Base-by-base conservation (phyloP, 2,888 invertebrate genomes). In the Macrosiphum euphorbiae region DNA sequence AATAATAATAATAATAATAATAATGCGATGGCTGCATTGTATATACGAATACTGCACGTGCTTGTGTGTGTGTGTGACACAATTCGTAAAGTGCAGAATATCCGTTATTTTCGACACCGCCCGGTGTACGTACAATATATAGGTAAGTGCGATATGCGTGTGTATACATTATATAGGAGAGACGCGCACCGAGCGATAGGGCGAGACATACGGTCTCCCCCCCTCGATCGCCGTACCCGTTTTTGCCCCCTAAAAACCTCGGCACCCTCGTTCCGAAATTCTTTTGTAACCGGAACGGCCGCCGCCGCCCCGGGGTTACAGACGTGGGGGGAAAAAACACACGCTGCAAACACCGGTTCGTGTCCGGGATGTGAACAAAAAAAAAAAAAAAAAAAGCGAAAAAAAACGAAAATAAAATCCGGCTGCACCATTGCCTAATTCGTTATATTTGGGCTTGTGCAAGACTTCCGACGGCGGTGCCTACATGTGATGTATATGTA, bases 11-110 rank as follows among this genome's bases (percentile, higher is more conserved):
- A 58, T 58, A 58, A 24, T 24, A 55, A 55, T 35, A 67, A 78
- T 91, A 41, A 86, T 47, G 7, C 58, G 47, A n/a, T 85, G 44
- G 85, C 58, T 28, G 88, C 41, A 58, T 35, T 58, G 85, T 55
- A 84, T 55, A 84, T 88, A 41, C 24, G 35, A 35, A 26, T 55
- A 55, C 44, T 44, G 44, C 44, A 55, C 44, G 41, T 88, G 41
- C 67, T 35, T 52, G 35, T 78, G 52, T 26, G 50, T 13, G 88
- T 89, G 89, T 89, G 90, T 94, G 94, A 94, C 94, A 94, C 94
- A 94, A 90, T 94, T 90, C 90, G 94, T 94, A 94, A 94, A 94
- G 94, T 94, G 94, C 94, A 90, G 90, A 94, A 94, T 94, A 86
- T 90, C 94, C 94, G 94, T 94, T 94, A 94, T 94, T 90, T 94